Base-by-base conservation (phyloP, 1,140 invertebrate genomes). In the Yoshiicerus persimilis region DNA sequence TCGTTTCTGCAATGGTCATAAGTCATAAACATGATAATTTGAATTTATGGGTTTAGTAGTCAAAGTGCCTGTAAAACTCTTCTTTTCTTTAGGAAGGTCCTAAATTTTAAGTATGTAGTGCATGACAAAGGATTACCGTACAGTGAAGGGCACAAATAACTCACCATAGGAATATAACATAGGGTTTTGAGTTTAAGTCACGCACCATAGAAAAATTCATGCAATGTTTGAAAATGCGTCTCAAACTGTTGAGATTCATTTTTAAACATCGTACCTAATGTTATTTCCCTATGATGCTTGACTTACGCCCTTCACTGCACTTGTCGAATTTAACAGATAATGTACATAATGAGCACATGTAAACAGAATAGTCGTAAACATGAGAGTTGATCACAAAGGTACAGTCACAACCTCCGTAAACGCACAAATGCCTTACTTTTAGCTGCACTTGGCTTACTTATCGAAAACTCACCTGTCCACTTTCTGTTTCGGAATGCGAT, bases 401-500 rank as follows among this genome's bases (percentile, higher is more conserved):
- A 47, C 13, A 47, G 41, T 47, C 41, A 20, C 41, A 56, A 11
- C 4, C n/a, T n/a, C n/a, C n/a, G n/a, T 16, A 1, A 56, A 56
- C 47, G 25, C 30, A 70, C 66, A 70, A 70, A 70, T 70, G 66
- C 30, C 66, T 70, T 70, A 80, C 75, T 80, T 80, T 80, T 30
- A 80, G 23, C 32, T 80, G 75, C 75, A 80, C 23, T 80, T 80
- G 75, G 32, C 75, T 80, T 80, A 80, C 75, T 80, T 80, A 80
- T 80, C 75, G 10, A 38, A 80, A 36, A 80, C 75, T 80, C 32
- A 36, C 30, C 23, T 80, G 75, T 80, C 75, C 75, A 80, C 75
- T 80, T 80, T 80, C 75, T 80, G 75, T 80, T 80, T 80, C 75
- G 75, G 75, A 80, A 80, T 80, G 75, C 32, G 75, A 80, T 36